Base-by-base conservation (phyloP, 2,888 invertebrate species). In the Eilema caniola region DNA sequence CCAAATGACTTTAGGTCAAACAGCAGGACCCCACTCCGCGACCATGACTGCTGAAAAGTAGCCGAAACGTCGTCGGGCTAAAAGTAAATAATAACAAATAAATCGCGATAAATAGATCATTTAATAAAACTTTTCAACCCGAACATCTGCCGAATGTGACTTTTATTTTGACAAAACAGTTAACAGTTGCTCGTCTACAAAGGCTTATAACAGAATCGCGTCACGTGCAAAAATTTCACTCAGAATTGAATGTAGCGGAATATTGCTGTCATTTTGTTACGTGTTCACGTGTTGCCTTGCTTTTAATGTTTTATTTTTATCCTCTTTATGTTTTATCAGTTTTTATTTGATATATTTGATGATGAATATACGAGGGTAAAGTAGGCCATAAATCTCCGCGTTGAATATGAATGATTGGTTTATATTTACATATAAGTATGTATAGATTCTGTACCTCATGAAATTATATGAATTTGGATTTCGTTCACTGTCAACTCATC, bases 201-300 rank as follows among this genome's bases (percentile, higher is more conserved):
- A 62, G 41, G 62, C 53, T 64, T 64, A 28, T 64, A 64, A 64
- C 28, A 12, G 70, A 82, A 67, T 66, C 76, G 10, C 53, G 70
- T 80, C 81, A 81, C 83, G 83, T 80, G 63, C 68, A 31, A 65
- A 66, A 70, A 65, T 73, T 73, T 75, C 70, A 70, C 72, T 73
- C 66, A 69, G 63, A 23, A 76, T 82, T 76, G 74, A 76, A 80
- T 74, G 74, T 75, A 70, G 70, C 73, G 57, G 61, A 71, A 76
- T 75, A 67, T 75, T 71, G 73, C 65, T 71, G 72, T 78, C 69
- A 81, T 80, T 78, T 67, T 69, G 71, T n/a, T 72, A 74, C 78
- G 83, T 74, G 74, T 1, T 16, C 72, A 82, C 64, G 70, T 70
- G 71, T 72, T 31, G 16, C 47, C 24, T 31, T 14, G 41, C 23